Percentiles rank a stretch among this genome's conserved stretches.
Evolutionary conservation across 2,888 invertebrate genomes (phyloP).

Genomic region (Cephus pygmeus): DNA sequence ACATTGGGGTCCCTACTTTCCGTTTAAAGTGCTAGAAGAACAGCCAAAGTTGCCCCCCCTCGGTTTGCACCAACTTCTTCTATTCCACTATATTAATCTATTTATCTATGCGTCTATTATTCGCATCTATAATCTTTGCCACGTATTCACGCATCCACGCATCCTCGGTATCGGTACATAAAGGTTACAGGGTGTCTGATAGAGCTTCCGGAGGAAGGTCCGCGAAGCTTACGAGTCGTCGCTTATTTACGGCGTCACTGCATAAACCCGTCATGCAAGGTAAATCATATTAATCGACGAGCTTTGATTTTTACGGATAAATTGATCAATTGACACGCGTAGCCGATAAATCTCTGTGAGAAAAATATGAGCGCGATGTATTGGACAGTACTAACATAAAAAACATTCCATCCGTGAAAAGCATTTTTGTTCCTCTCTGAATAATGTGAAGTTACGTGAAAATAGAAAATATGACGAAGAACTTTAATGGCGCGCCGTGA

Average conservation of each 20-base stretch:
- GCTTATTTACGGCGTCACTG: neutral
- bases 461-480: neutral
- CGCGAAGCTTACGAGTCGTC: neutral
- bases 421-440: neutral
- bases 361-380: neutral
- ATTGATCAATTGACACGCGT: neutral
- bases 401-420: neutral
- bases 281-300: neutral
- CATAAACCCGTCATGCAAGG: neutral
- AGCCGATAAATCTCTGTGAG: neutral
- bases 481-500: neutral
- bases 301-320: neutral
- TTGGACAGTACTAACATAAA: neutral
- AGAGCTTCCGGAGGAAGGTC: conserved; percentile 22
- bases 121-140: neutral
- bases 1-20: conserved; percentile 69
- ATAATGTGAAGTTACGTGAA: neutral
- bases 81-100: conserved; percentile 41
- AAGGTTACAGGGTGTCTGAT: conserved; percentile 47
- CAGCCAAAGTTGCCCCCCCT: conserved; percentile 71
- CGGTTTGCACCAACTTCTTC: conserved; percentile 61
- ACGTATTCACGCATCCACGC: neutral
- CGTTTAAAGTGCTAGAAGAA: conserved; percentile 76
- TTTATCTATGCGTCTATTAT: conserved; percentile 20
- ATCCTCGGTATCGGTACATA: conserved; percentile 32